Conservation (phyloP, 2,888 invertebrate species). For the Cerastis leucographa region DNA sequence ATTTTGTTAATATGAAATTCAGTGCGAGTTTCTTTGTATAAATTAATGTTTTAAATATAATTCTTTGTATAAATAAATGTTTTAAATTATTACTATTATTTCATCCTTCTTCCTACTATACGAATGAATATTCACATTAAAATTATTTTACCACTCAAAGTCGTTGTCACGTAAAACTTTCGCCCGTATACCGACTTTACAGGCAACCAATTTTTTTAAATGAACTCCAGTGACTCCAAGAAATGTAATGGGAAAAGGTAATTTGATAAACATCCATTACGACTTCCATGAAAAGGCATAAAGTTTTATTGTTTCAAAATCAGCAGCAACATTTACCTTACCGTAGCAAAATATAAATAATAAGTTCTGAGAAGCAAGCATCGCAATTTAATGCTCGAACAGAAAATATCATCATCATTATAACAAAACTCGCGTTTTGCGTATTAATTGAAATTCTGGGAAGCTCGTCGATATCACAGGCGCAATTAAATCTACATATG, state of each 20-base stretch:
- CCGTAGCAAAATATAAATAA: background rate
- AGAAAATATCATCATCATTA: background rate
- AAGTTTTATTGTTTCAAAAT: background rate
- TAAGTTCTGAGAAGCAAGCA: background rate
- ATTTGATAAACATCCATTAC: background rate
- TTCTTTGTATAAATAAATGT: too few relatives aligned
- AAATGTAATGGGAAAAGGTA: background rate
- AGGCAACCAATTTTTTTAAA: too few relatives aligned
- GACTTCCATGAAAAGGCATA: too few relatives aligned
- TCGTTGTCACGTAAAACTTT: too few relatives aligned
- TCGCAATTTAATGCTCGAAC: background rate
- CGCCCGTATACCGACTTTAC: too few relatives aligned
- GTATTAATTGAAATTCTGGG: conserved; percentile 11
- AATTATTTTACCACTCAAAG: too few relatives aligned
- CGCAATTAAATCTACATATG: background rate
- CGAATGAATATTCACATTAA: too few relatives aligned
- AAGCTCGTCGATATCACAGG: background rate
- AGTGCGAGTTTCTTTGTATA: too few relatives aligned
- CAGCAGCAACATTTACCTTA: background rate
- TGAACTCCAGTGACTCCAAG: background rate
- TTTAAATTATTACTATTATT: too few relatives aligned
- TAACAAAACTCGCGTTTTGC: conserved; percentile 1
- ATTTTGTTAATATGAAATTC: too few relatives aligned
- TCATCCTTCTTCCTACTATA: too few relatives aligned
- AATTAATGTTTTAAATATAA: too few relatives aligned